These are phyloP conservation scores for Corythornis cristatus DNA, from an alignment of 2,113 vertebrate species.

Conservation along the genomic window DNA sequence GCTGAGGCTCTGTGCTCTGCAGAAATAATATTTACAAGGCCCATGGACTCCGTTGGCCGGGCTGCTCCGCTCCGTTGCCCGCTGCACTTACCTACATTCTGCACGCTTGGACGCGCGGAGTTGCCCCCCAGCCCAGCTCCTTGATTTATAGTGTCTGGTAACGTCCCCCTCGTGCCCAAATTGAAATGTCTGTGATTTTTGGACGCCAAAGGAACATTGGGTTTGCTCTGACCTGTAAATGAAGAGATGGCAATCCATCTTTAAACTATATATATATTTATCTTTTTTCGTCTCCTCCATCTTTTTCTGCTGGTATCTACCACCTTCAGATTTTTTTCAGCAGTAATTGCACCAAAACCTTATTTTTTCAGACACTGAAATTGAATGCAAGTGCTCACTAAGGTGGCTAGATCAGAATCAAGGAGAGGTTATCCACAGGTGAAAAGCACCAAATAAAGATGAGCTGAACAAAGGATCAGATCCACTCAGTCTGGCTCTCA, in stretches of 20 bases:
- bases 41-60: background rate
- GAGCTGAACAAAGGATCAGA: background rate
- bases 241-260: background rate
- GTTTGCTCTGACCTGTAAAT: constrained; percentile 7
- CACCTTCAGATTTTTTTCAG: background rate
- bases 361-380: background rate
- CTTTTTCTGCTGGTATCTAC: background rate
- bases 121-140: background rate
- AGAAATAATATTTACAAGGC: constrained; percentile 30
- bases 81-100: background rate
- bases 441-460: background rate
- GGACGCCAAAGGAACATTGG: background rate
- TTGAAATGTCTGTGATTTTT: background rate
- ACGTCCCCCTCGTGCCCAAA: background rate
- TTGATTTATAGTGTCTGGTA: constrained; percentile 20
- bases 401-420: background rate
- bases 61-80: background rate
- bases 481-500: background rate
- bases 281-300: background rate
- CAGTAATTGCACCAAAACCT: background rate
- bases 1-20: background rate
- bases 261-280: background rate
- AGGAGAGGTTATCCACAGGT: background rate
- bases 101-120: background rate
- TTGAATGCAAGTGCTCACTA: background rate